Conservation (phyloP, 23 tunicate genomes). For the Diplosoma virens region DNA sequence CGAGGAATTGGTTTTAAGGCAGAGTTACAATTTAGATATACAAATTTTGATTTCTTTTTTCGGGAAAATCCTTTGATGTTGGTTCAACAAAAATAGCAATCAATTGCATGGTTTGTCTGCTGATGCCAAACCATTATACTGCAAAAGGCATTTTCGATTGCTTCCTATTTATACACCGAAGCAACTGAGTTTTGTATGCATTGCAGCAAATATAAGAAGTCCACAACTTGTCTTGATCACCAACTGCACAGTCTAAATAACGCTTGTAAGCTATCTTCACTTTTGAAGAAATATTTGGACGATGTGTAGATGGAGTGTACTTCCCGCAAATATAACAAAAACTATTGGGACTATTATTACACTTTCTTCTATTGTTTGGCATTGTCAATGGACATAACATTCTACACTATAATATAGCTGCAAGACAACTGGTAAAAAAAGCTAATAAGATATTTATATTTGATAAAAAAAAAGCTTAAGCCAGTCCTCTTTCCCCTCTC, state of each 20-base stretch:
- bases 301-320: constrained; percentile 3
- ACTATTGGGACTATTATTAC: not conserved
- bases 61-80: constrained; percentile 11
- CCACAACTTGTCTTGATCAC: not conserved
- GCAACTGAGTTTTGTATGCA: not conserved
- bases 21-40: constrained; percentile 1
- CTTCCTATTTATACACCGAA: not conserved
- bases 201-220: not conserved
- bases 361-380: not conserved
- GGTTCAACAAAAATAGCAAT: constrained; percentile 8
- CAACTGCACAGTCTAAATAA: not conserved
- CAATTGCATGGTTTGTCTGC: not conserved
- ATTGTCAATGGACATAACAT: constrained; percentile 2
- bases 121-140: not conserved
- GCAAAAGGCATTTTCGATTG: not conserved
- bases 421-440: not conserved
- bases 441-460: not conserved
- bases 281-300: not conserved
- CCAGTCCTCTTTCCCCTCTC: constrained; percentile 12
- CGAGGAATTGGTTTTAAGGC: not conserved
- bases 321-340: not conserved
- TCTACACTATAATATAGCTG: constrained; percentile 2
- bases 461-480: constrained; percentile 3
- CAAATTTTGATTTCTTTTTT: not conserved
- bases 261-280: not conserved